These are phyloP conservation scores for Ichneumoninae sp. DNA, from an alignment of 2,888 invertebrate species.

Conservation along the genomic window DNA sequence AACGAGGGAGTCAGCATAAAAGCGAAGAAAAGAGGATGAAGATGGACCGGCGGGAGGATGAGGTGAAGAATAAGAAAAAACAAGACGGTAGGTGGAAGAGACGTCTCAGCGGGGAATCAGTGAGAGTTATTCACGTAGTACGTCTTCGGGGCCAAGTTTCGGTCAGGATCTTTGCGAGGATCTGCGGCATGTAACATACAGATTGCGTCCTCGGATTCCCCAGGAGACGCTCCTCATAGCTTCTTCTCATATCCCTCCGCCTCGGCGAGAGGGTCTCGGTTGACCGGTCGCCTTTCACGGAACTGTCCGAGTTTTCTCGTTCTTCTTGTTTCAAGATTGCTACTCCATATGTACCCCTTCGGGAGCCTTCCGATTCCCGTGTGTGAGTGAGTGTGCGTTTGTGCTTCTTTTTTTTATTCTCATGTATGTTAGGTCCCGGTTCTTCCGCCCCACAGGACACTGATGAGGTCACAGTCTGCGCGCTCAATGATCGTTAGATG, in stretches of 20 bases:
- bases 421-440: neutral
- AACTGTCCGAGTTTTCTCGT: conserved; percentile 15
- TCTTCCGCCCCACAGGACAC: neutral
- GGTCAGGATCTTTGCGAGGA: conserved; percentile 35
- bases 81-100: neutral
- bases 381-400: neutral
- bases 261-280: neutral
- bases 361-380: neutral
- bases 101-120: conserved; percentile 20
- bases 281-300: conserved; percentile 7
- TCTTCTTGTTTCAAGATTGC: conserved; percentile 11
- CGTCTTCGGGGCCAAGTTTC: conserved; percentile 24
- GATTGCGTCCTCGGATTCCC: conserved; percentile 37
- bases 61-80: conserved; percentile 21
- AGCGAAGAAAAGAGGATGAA: conserved; percentile 36
- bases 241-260: neutral
- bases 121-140: conserved; percentile 46
- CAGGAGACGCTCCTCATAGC: conserved; percentile 6
- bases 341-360: neutral
- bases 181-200: conserved; percentile 12
- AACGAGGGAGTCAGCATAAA: conserved; percentile 54
- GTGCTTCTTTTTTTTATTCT: conserved; percentile 11
- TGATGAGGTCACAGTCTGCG: conserved; percentile 7
- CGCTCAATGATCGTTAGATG: conserved; percentile 34
- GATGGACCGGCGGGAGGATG: conserved; percentile 29